Percentiles rank a stretch among this genome's conserved stretches.
These are phyloP conservation scores for Eulemur mongoz DNA, from an alignment of 2,797 vertebrate species.

Conservation along the genomic window DNA sequence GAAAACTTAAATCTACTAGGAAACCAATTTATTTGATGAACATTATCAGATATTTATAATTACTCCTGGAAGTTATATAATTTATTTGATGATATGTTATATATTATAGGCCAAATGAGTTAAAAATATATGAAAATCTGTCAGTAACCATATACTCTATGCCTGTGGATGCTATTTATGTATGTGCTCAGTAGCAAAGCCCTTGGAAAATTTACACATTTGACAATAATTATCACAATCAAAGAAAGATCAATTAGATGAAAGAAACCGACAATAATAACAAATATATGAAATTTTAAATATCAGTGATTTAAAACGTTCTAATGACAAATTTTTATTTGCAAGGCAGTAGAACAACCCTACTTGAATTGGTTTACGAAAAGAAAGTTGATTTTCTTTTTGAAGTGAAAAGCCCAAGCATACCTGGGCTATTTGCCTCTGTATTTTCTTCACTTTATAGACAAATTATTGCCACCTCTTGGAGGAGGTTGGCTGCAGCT, in stretches of 20 bases:
- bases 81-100: background rate
- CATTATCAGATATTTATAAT: background rate
- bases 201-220: background rate
- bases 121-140: background rate
- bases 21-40: background rate
- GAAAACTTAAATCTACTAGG: background rate
- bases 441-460: background rate
- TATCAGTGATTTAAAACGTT: background rate
- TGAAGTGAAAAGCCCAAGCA: background rate
- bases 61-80: background rate
- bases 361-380: background rate
- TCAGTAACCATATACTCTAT: background rate
- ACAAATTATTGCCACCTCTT: background rate
- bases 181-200: background rate
- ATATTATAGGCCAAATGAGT: background rate
- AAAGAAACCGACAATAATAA: background rate
- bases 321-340: background rate
- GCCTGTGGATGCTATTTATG: background rate
- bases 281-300: background rate
- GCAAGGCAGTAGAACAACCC: background rate
- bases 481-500: fast-evolving
- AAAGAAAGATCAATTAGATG: background rate
- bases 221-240: background rate
- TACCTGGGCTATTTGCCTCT: background rate
- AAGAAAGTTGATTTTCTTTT: background rate